Conservation (phyloP, 2,113 vertebrate species). For the Holacanthus passer region DNA sequence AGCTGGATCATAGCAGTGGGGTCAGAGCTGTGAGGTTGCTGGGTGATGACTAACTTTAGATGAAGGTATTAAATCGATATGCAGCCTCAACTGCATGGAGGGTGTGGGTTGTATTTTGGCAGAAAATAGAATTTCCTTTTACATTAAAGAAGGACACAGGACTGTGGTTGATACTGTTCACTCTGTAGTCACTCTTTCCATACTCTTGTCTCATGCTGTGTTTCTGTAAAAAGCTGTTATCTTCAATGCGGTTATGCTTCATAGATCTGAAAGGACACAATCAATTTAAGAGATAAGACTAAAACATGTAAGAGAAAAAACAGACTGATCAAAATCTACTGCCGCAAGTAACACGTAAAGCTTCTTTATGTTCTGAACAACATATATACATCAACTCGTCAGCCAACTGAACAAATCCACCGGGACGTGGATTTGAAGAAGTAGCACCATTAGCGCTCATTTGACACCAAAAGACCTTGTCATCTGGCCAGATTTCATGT, state of each 20-base stretch:
- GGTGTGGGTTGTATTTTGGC: constrained; percentile 43
- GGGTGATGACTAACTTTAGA: constrained; percentile 80
- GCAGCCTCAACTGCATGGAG: constrained; percentile 33
- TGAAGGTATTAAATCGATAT: constrained; percentile 74
- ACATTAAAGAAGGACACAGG: constrained; percentile 32
- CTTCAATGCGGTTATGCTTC: neutral
- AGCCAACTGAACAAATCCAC: constrained; percentile 31
- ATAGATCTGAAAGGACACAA: neutral
- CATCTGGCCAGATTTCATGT: constrained; percentile 29
- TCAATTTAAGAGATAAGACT: neutral
- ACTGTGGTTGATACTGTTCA: neutral
- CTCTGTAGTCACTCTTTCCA: neutral
- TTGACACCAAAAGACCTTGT: constrained; percentile 57
- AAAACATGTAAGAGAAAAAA: neutral
- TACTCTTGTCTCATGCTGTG: neutral
- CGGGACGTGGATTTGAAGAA: constrained; percentile 27
- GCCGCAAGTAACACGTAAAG: neutral
- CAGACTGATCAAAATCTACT: neutral
- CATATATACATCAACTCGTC: constrained; percentile 42
- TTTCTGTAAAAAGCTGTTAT: neutral
- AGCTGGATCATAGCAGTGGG: constrained; percentile 56
- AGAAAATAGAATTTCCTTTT: constrained; percentile 50
- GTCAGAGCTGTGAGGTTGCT: constrained; percentile 66
- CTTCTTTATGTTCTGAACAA: constrained; percentile 11
- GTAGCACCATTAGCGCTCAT: constrained; percentile 42